These are phyloP conservation scores for Drosophila limbata DNA, from an alignment of 2,888 invertebrate species.

Conservation along the genomic window DNA sequence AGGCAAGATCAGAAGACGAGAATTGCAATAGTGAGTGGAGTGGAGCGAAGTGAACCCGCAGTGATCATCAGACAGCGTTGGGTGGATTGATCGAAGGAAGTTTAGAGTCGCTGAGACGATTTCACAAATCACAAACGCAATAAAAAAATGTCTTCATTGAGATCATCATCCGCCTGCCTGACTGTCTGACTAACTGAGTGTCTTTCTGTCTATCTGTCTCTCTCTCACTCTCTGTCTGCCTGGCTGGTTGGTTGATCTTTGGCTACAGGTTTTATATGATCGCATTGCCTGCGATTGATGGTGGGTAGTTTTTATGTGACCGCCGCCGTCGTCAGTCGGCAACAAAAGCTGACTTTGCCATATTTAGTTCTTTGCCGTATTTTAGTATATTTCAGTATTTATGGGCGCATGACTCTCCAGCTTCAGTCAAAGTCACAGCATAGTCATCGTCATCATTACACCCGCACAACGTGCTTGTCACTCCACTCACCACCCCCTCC, in stretches of 20 bases:
- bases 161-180: slow-evolving; percentile 63
- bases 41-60: slow-evolving; percentile 7
- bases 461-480: slow-evolving; percentile 56
- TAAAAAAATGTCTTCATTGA: slow-evolving; percentile 71
- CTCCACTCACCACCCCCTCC: background rate
- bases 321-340: slow-evolving; percentile 36
- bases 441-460: slow-evolving; percentile 55
- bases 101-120: slow-evolving; percentile 41
- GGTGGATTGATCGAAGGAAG: slow-evolving; percentile 15
- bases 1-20: background rate
- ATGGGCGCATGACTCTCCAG: slow-evolving; percentile 64
- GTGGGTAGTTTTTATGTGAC: slow-evolving; percentile 75
- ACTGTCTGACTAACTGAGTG: slow-evolving; percentile 30
- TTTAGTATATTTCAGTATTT: slow-evolving; percentile 54
- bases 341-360: slow-evolving; percentile 69
- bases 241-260: slow-evolving; percentile 38
- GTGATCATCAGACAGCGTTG: background rate
- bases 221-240: slow-evolving; percentile 10
- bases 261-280: slow-evolving; percentile 70
- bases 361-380: slow-evolving; percentile 60
- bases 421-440: background rate
- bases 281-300: slow-evolving; percentile 59
- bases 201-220: slow-evolving; percentile 2
- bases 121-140: slow-evolving; percentile 71
- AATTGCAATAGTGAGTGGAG: background rate